Percentiles rank a stretch among this genome's conserved stretches.
Evolutionary conservation across 2,888 invertebrate genomes (phyloP).

Genomic region (Andrena camellia): DNA sequence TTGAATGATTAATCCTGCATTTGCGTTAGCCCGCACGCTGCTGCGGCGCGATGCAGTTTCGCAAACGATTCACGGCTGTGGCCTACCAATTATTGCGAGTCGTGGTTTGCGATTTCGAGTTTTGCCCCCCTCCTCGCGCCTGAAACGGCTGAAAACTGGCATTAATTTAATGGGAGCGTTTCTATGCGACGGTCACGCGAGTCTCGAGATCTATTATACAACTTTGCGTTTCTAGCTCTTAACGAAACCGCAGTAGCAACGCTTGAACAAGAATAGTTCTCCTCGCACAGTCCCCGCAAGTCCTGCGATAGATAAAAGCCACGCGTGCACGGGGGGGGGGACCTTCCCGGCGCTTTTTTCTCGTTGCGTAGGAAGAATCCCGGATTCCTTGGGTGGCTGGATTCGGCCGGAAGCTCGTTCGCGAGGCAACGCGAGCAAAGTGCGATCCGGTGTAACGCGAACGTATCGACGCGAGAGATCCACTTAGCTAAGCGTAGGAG

Average conservation of each 20-base stretch:
- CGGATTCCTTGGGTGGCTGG: conserved; percentile 74
- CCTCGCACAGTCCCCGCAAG: too few relatives aligned
- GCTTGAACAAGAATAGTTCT: too few relatives aligned
- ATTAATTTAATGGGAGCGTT: conserved; percentile 19
- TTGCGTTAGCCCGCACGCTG: conserved; percentile 51
- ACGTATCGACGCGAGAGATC: conserved; percentile 81
- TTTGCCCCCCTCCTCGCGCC: background rate
- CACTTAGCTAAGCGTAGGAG: conserved; percentile 77
- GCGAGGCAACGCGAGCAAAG: conserved; percentile 79
- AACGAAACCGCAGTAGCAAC: background rate
- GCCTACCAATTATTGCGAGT: conserved; percentile 58
- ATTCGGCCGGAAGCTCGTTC: conserved; percentile 77
- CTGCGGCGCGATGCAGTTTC: conserved; percentile 44
- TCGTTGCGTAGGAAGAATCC: conserved; percentile 14
- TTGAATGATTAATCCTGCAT: conserved; percentile 67
- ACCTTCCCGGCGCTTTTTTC: too few relatives aligned
- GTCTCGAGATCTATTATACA: background rate
- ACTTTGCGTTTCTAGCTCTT: conserved; percentile 2
- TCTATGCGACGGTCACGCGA: background rate
- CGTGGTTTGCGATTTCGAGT: conserved; percentile 24
- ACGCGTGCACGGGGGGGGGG: too few relatives aligned
- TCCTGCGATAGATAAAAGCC: too few relatives aligned
- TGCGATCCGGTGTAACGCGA: conserved; percentile 81
- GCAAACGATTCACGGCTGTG: conserved; percentile 55
- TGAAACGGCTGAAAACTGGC: conserved; percentile 18